Conservation (phyloP, 2,797 vertebrate genomes). For the Aulostomus chinensis region DNA sequence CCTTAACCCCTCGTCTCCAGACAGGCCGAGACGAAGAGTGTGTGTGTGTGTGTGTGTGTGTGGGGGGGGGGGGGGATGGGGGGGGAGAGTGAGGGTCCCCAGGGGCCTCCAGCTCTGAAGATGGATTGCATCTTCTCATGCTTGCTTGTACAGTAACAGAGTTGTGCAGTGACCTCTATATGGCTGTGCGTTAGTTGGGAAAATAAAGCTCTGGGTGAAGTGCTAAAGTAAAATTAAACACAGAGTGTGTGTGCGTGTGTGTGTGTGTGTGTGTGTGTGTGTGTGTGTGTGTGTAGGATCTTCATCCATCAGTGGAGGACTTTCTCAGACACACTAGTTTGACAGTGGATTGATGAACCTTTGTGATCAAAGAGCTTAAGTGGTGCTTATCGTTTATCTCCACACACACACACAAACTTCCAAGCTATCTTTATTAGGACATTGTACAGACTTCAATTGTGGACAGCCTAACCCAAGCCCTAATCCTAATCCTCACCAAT, state of each 20-base stretch:
- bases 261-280: conserved; percentile 13
- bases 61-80: not conserved
- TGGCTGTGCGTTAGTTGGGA: conserved; percentile 15
- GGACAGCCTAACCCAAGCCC: no score
- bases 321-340: conserved; percentile 89
- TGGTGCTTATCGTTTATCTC: conserved; percentile 92
- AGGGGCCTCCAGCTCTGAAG: conserved; percentile 44
- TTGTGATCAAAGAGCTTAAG: conserved; percentile 94
- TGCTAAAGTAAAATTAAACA: conserved; percentile 59
- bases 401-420: conserved; percentile 11
- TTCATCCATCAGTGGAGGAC: conserved; percentile 69
- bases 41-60: no score
- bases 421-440: not conserved
- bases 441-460: no score
- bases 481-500: no score
- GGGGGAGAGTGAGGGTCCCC: conserved; percentile 1
- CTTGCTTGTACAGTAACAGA: conserved; percentile 50
- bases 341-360: conserved; percentile 86
- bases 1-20: conserved; percentile 77
- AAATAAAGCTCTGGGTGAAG: conserved; percentile 38
- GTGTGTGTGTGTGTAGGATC: conserved; percentile 20
- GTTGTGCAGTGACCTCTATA: conserved; percentile 19
- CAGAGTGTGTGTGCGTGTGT: conserved; percentile 4
- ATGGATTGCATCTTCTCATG: conserved; percentile 41
- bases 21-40: conserved; percentile 31